A percentile compares a stretch with the other conserved stretches of the same genome.
phyloP scores from a whole-genome alignment of 2,113 vertebrate species.

The Oryctolagus cuniculus region DNA sequence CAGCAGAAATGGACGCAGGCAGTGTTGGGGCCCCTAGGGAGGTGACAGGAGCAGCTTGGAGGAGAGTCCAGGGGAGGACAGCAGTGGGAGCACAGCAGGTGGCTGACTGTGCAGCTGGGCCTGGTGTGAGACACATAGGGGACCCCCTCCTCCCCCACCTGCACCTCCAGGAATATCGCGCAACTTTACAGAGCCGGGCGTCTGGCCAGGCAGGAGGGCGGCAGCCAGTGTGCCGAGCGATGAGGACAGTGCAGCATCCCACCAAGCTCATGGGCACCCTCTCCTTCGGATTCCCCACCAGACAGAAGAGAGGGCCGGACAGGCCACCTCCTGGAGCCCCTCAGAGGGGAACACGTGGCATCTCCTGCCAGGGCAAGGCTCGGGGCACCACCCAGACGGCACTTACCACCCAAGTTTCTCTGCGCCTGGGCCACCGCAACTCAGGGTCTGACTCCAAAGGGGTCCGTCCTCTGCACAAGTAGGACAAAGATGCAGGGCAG shows the following conservation, averaged over 20 bases:
- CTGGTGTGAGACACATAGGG: neutral
- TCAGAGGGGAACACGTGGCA: rapidly evolving
- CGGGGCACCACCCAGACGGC: neutral
- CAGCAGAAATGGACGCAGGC: neutral
- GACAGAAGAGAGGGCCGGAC: neutral
- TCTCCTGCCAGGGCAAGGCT: neutral
- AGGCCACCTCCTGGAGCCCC: neutral
- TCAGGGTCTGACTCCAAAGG: neutral
- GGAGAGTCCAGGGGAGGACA: neutral
- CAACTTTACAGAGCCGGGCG: neutral
- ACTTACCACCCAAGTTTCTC: neutral
- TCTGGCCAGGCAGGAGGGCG: neutral
- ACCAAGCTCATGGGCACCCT: neutral
- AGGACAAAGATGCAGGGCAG: conserved; percentile 12
- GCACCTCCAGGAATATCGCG: neutral
- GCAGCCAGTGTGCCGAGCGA: neutral
- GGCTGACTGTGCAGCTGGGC: neutral
- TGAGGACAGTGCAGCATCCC: neutral
- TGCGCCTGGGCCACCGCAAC: neutral
- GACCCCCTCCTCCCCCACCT: neutral
- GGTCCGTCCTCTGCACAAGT: neutral
- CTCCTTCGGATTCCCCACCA: neutral
- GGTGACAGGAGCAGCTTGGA: neutral
- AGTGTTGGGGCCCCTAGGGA: neutral
- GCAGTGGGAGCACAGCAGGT: neutral